Percentiles rank a stretch among this genome's conserved stretches.
Evolutionary conservation across 2,888 invertebrate species (phyloP).

Genomic region (Leptopilina syphax): DNA sequence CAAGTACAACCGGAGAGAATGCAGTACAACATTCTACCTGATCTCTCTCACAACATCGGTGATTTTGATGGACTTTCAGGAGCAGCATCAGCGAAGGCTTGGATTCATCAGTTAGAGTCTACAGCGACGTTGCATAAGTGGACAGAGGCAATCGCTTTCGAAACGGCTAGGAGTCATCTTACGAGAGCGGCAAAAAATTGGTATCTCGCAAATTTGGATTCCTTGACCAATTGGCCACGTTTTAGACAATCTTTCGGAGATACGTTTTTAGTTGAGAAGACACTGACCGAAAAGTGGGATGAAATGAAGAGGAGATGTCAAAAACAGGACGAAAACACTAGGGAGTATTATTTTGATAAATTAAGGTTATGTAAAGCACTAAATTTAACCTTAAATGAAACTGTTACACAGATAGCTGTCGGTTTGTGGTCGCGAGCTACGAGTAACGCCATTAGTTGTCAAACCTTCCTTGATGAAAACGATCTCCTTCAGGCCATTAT

Average conservation of each 20-base stretch:
- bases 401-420: slow-evolving; percentile 47
- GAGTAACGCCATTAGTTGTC: slow-evolving; percentile 16
- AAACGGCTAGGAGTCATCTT: not conserved
- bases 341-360: slow-evolving; percentile 50
- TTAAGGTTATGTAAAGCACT: slow-evolving; percentile 47
- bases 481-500: not conserved
- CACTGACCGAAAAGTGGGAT: slow-evolving; percentile 45
- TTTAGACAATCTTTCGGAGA: not conserved
- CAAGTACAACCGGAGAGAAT: not conserved
- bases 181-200: slow-evolving; percentile 42
- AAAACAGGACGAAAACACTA: slow-evolving; percentile 30
- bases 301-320: slow-evolving; percentile 47
- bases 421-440: slow-evolving; percentile 46
- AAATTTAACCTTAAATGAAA: slow-evolving; percentile 35
- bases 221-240: not conserved
- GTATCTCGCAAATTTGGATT: slow-evolving; percentile 23
- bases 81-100: no score
- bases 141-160: slow-evolving; percentile 32
- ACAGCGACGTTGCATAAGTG: no score
- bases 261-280: slow-evolving; percentile 45
- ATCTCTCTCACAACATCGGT: no score
- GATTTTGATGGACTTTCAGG: no score
- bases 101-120: no score
- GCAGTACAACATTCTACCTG: no score
- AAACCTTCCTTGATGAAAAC: no score